Evolutionary conservation across 1,140 invertebrate genomes (phyloP).

Genomic region (Drosophila tristis): DNA sequence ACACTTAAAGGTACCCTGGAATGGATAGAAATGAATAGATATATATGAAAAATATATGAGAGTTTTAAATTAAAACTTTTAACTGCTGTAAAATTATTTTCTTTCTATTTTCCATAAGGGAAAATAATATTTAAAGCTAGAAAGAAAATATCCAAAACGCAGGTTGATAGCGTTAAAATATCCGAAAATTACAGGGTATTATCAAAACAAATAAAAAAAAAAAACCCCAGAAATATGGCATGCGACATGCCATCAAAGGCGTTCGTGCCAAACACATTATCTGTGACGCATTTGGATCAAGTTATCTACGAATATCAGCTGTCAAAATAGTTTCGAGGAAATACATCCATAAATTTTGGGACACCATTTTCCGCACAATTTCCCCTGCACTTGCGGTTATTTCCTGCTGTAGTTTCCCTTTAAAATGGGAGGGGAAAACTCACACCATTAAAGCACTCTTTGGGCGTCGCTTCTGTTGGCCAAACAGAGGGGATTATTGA

Average conservation of each 20-base stretch:
- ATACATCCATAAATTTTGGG: conserved; percentile 42
- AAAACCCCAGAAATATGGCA: conserved; percentile 4
- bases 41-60: no score
- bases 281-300: conserved; percentile 23
- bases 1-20: no score
- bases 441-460: conserved; percentile 32
- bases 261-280: conserved; percentile 11
- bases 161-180: no score
- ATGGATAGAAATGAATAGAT: no score
- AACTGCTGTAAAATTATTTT: no score
- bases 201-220: no score
- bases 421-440: conserved; percentile 12
- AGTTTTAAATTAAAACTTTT: no score
- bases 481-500: conserved; percentile 38
- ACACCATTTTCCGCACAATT: conserved; percentile 8
- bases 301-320: conserved; percentile 11
- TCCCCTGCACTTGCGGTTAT: not conserved
- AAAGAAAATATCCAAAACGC: no score
- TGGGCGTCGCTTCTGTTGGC: conserved; percentile 37
- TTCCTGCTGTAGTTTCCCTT: not conserved
- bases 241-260: conserved; percentile 23
- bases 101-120: no score
- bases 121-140: no score
- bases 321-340: conserved; percentile 13
- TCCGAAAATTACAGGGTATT: no score